These are phyloP conservation scores for Aspidoscelis tigris DNA, from an alignment of 2,113 vertebrate genomes.

Conservation along the genomic window DNA sequence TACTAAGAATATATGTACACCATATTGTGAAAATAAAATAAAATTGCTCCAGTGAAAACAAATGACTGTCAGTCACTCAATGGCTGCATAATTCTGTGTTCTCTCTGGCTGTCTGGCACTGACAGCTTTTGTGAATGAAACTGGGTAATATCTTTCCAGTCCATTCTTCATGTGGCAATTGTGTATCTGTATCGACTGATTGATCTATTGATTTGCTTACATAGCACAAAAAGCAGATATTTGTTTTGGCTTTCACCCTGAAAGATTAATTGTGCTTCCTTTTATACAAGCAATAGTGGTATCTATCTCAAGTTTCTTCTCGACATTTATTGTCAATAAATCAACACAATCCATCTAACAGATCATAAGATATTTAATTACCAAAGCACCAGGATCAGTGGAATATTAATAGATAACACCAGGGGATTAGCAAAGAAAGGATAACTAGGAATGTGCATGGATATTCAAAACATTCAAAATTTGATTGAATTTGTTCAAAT, in stretches of 20 bases:
- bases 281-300: constrained; percentile 49
- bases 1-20: no score
- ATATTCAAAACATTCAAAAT: no score
- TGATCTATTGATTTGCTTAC: no score
- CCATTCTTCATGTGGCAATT: constrained; percentile 50
- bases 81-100: constrained; percentile 25
- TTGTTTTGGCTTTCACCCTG: constrained; percentile 40
- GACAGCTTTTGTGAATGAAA: constrained; percentile 34
- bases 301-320: constrained; percentile 50
- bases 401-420: constrained; percentile 42
- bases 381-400: constrained; percentile 42
- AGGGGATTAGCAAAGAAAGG: constrained; percentile 28
- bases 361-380: constrained; percentile 59
- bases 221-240: background rate
- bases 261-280: constrained; percentile 65
- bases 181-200: background rate
- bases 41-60: background rate
- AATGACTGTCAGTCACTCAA: constrained; percentile 56
- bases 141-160: constrained; percentile 39
- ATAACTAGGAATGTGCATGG: no score
- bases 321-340: constrained; percentile 8
- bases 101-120: no score
- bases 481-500: no score
- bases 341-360: no score
- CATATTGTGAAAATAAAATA: background rate